phyloP scores from a whole-genome alignment of 1,140 invertebrate genomes.

The Zaprionus taronus region DNA sequence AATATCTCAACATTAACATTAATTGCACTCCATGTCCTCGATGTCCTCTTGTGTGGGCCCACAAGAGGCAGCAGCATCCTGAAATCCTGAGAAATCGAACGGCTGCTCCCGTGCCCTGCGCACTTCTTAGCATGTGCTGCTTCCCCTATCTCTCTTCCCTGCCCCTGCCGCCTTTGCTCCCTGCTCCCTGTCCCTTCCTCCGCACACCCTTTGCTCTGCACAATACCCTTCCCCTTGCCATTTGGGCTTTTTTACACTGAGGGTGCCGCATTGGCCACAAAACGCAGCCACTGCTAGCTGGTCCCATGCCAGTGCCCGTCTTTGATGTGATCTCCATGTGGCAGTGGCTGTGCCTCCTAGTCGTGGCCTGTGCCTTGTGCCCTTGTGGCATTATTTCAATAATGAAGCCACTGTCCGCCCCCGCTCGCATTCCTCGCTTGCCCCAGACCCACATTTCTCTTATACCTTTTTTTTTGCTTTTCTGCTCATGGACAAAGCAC shows the following conservation, averaged over 20 bases:
- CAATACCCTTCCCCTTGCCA: background rate
- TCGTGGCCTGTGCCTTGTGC: constrained; percentile 14
- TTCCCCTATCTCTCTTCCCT: background rate
- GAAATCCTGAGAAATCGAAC: constrained; percentile 80
- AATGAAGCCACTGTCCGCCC: constrained; percentile 61
- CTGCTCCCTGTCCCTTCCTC: background rate
- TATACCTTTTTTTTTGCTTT: constrained; percentile 5
- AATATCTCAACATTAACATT: constrained; percentile 84
- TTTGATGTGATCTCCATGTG: constrained; percentile 57
- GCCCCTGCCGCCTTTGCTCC: no score
- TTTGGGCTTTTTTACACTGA: constrained; percentile 40
- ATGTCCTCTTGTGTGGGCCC: constrained; percentile 82
- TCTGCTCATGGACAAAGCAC: constrained; percentile 42
- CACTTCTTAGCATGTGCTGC: constrained; percentile 5
- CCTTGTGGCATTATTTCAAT: constrained; percentile 68
- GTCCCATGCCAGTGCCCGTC: constrained; percentile 48
- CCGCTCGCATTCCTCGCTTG: constrained; percentile 39
- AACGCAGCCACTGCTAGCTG: constrained; percentile 50
- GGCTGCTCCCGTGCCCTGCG: constrained; percentile 56
- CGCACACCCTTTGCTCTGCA: background rate
- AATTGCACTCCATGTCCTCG: constrained; percentile 82
- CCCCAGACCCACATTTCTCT: background rate
- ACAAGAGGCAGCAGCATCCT: constrained; percentile 72
- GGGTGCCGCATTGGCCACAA: constrained; percentile 74
- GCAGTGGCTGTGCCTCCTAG: background rate